Evolutionary conservation across 2,797 vertebrate genomes (phyloP), one percentile per base, ranked within the genome.

Genomic region (Betta splendens): DNA sequence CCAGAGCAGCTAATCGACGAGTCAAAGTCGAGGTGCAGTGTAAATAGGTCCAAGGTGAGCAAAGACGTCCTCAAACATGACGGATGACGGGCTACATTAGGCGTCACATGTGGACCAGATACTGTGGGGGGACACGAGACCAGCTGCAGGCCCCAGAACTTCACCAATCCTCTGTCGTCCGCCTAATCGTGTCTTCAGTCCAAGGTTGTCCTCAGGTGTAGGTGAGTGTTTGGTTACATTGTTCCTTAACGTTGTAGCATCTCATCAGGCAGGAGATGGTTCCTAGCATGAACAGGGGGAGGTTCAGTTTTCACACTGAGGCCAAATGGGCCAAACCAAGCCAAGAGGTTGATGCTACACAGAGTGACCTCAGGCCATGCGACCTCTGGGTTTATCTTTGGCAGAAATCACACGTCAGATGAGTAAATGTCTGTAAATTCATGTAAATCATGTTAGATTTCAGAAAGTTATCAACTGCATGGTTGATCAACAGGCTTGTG

Each of bases 171-270:
- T 39, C 23, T 1, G 2, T 29, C 49, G 28, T 25, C 46, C n/a
- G 0, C 5, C 4, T 26, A n/a, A 3, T 29, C 7, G 1, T 3
- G 22, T 0, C 33, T 31, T 6, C 25, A 5, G 9, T 11, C 40
- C 1, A 18, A 2, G 1, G 15, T 15, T 9, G 22, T 51, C 40
- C 25, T 36, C 53, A 12, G 45, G 21, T 45, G 25, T 45, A 21
- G 75, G 81, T 84, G 48, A 83, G 81, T 75, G 16, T 5, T 29
- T 9, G n/a, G 17, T 13, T 17, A n/a, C 0, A 7, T 15, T 6
- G 0, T 13, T 9, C 20, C 2, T 1, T 15, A 15, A 39, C 6
- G 45, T 17, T 25, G 3, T 25, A 25, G 6, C 5, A 5, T n/a
- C n/a, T 5, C 25, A 5, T 7, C 26, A 10, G 10, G 2, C 1